Conservation (phyloP, 2,888 invertebrate genomes). For the Dastarcus helophoroides region DNA sequence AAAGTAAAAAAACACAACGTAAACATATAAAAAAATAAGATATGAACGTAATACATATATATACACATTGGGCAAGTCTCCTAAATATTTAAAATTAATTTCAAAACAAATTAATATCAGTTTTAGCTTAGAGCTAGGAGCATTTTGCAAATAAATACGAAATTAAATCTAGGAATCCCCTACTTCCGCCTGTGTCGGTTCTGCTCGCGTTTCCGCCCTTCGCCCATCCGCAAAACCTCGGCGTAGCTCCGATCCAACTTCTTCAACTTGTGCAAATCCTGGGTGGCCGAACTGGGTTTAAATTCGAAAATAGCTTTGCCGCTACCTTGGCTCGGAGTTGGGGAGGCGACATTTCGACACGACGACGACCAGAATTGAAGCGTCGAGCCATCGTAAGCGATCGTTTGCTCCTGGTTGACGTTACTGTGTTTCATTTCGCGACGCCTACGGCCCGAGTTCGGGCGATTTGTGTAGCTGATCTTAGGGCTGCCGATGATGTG, state of each 20-base stretch:
- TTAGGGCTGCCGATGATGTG: constrained; percentile 49
- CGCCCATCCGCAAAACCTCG: constrained; percentile 44
- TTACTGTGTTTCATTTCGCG: constrained; percentile 46
- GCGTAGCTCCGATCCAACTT: constrained; percentile 76
- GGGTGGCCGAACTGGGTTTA: constrained; percentile 63
- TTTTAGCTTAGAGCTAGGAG: no score
- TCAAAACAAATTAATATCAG: no score
- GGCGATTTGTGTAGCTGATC: constrained; percentile 47
- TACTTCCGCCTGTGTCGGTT: constrained; percentile 7
- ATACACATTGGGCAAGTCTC: no score
- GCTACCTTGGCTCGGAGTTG: constrained; percentile 46
- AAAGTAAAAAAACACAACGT: no score
- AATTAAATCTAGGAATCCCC: no score
- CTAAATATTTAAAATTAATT: no score
- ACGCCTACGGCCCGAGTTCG: constrained; percentile 31
- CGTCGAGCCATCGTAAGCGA: constrained; percentile 60
- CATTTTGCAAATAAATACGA: no score
- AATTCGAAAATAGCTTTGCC: constrained; percentile 38
- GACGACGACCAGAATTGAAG: constrained; percentile 53
- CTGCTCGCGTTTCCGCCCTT: constrained; percentile 8
- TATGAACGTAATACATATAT: no score
- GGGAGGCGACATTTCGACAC: constrained; percentile 41
- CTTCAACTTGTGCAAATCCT: constrained; percentile 70
- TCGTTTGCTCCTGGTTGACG: no score
- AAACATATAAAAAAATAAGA: no score